These are phyloP conservation scores for Scolanthus callimorphus DNA, from an alignment of 92 coral and sea anemone species.

Conservation along the genomic window DNA sequence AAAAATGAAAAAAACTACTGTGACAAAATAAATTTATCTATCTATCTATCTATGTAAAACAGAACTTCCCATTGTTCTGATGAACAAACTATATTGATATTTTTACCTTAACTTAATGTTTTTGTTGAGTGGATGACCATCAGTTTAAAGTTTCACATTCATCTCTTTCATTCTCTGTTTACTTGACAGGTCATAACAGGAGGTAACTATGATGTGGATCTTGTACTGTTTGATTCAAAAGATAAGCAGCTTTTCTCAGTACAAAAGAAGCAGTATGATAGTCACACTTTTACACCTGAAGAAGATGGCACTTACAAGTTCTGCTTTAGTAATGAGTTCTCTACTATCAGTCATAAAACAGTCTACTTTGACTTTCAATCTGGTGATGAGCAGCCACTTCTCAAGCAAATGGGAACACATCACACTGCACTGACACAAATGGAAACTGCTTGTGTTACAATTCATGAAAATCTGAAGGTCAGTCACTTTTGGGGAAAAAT, in stretches of 20 bases:
- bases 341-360: conserved; percentile 98
- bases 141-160: no score
- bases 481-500: no score
- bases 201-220: conserved; percentile 98
- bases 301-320: conserved; percentile 83
- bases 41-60: no score
- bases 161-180: no score
- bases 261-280: conserved; percentile 97
- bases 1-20: no score
- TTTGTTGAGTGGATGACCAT: no score
- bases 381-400: conserved; percentile 84
- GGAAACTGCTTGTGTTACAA: conserved; percentile 92
- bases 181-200: conserved; percentile 96
- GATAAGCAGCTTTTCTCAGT: conserved; percentile 72
- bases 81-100: no score
- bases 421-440: conserved; percentile 93
- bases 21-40: no score
- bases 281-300: conserved; percentile 76
- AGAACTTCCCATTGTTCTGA: no score
- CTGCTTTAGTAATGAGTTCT: conserved; percentile 99
- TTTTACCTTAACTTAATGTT: no score
- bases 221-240: conserved; percentile 66
- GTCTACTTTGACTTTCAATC: conserved; percentile 98
- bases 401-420: conserved; percentile 73
- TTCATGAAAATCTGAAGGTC: conserved; percentile 95